Percentiles rank a stretch among this genome's conserved stretches.
Evolutionary conservation across 2,888 invertebrate genomes (phyloP).

Genomic region (Vanessa cardui): DNA sequence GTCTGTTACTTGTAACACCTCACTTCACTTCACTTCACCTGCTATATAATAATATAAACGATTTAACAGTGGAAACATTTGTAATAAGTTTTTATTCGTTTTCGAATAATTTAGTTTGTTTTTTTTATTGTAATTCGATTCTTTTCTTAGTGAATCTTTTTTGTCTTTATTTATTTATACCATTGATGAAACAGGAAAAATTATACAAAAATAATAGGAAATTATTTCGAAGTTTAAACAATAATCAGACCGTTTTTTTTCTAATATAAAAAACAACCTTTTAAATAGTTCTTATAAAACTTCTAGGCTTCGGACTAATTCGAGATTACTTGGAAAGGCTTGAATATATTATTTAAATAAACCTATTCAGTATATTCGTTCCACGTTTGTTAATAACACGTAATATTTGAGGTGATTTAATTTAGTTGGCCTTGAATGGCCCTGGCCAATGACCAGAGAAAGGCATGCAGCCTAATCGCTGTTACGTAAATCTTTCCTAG

Average conservation of each 20-base stretch:
- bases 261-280: too few species aligned
- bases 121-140: neutral
- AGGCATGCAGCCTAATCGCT: constrained; percentile 41
- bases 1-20: constrained; percentile 30
- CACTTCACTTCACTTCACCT: constrained; percentile 32
- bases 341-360: too few species aligned
- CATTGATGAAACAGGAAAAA: too few species aligned
- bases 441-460: constrained; percentile 45
- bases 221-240: too few species aligned
- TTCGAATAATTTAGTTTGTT: neutral
- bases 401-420: constrained; percentile 18
- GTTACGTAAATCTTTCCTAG: constrained; percentile 35
- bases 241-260: too few species aligned
- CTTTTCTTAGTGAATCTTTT: too few species aligned
- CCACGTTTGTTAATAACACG: constrained; percentile 1
- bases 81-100: neutral
- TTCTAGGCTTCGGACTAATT: too few species aligned
- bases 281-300: too few species aligned
- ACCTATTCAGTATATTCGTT: neutral
- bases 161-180: too few species aligned
- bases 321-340: too few species aligned
- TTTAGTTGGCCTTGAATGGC: constrained; percentile 41
- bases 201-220: too few species aligned
- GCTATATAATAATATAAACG: neutral
- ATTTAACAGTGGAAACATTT: neutral